Base-by-base conservation (phyloP, 2,113 vertebrate species). In the Leptobrachium leishanense region DNA sequence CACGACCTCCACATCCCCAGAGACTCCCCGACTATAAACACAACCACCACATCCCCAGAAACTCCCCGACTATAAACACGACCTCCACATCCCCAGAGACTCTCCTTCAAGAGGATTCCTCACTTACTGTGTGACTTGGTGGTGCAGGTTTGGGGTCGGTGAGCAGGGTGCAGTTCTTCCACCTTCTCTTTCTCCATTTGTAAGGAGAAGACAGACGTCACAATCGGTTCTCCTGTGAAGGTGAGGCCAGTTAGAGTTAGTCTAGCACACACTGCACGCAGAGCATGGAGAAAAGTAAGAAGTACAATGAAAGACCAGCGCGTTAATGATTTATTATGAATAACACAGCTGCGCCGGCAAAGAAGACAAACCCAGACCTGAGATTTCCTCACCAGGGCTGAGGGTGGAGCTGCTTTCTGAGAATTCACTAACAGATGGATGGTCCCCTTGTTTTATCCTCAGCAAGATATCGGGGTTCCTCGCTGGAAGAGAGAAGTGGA, bases 381-480 rank as follows among this genome's bases (percentile, higher is more conserved):
- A 31, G 20, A 31, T 31, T 31, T 31, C 20, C 76, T 71, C 57
- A 78, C 76, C 55, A 4, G 43, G 41, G n/a, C 43, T 65, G 5
- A 39, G 40, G 8, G 44, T 4, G 5, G 40, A 46, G 40, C 70
- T 79, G 31, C 42, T 71, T 40, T 66, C 69, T 6, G 41, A 6
- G 39, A 31, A 4, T 1, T 75, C 43, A 3, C 44, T 53, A 8
- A 53, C 40, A 42, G 63, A 42, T 2, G 46, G 15, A 2, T 10
- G 5, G 1, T 73, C 77, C 6, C 72, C 77, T 59, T 66, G 77
- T 31, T 66, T 55, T 54, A 79, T 79, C 62, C 77, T 72, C 69
- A 79, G 77, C 3, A 72, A 50, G 55, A 79, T 43, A 39, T 79
- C 70, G 0, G 77, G 77, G 40, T 13, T 57, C 2, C 69, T 41